phyloP scores from a whole-genome alignment of 1,140 invertebrate species.

The Drosophila pachea region DNA sequence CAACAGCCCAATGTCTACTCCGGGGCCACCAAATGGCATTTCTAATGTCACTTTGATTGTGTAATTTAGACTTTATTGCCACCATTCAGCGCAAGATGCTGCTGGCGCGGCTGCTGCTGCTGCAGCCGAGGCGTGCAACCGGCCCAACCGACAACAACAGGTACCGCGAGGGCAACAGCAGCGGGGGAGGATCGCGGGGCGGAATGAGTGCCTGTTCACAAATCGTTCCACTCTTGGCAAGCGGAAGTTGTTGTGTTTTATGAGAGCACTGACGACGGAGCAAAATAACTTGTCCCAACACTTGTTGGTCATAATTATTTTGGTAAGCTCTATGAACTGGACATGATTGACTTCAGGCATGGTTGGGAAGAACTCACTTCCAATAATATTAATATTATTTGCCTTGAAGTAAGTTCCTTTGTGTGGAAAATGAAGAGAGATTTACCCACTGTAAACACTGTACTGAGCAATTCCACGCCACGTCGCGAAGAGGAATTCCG shows the following conservation, averaged over 20 bases:
- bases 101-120: neutral
- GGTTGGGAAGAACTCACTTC: no score
- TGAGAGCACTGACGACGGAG: conserved; percentile 29
- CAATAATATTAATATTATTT: no score
- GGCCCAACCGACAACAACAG: conserved; percentile 22
- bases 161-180: conserved; percentile 10
- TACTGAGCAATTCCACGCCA: no score
- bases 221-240: conserved; percentile 17
- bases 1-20: conserved; percentile 10
- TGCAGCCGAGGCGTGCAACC: conserved; percentile 38
- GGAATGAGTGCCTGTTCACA: conserved; percentile 26
- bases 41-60: conserved; percentile 63
- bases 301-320: conserved; percentile 8
- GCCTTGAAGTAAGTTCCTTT: no score
- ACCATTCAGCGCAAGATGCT: conserved; percentile 32
- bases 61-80: conserved; percentile 54
- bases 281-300: conserved; percentile 6
- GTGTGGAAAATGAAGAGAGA: no score
- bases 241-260: conserved; percentile 52
- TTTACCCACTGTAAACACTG: no score
- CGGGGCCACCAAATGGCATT: conserved; percentile 41
- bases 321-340: no score
- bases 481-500: neutral
- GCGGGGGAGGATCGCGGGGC: no score
- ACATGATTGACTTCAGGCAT: no score